A percentile compares a stretch with the other conserved stretches of the same genome.
phyloP scores from a whole-genome alignment of 2,113 vertebrate genomes.

The Nothocercus nigrocapillus region DNA sequence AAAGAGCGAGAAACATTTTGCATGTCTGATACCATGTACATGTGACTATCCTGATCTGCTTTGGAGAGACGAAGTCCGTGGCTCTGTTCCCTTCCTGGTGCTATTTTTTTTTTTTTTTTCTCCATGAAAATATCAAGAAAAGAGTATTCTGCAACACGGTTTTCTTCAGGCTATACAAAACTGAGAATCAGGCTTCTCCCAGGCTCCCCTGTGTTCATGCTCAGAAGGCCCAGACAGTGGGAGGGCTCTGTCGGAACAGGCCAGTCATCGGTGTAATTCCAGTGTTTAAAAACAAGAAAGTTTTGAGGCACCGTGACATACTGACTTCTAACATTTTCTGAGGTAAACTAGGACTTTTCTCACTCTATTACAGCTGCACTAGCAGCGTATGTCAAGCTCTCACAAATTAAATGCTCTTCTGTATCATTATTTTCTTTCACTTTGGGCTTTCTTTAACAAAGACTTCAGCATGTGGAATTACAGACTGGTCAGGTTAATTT shows the following conservation, averaged over 20 bases:
- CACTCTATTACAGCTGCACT: not conserved
- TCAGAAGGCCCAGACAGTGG: not conserved
- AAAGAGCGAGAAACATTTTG: not conserved
- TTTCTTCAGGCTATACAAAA: not conserved
- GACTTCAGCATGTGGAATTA: not conserved
- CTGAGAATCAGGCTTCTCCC: not conserved
- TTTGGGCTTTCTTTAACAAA: slow-evolving; percentile 28
- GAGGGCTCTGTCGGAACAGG: not conserved
- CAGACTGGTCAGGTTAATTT: slow-evolving; percentile 11
- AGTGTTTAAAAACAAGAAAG: not conserved
- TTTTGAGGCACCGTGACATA: not conserved
- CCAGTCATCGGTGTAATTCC: not conserved
- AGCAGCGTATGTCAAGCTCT: not conserved
- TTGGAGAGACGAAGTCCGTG: not conserved
- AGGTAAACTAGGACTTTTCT: not conserved
- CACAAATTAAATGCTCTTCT: not conserved
- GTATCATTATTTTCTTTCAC: slow-evolving; percentile 12
- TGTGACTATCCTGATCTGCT: not conserved
- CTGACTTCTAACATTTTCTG: not conserved
- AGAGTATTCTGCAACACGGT: not conserved
- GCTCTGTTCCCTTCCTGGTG: not conserved
- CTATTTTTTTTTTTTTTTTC: not conserved
- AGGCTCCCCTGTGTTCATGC: not conserved
- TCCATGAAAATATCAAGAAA: not conserved
- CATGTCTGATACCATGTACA: not conserved